These are phyloP conservation scores for Temnothorax rugatulus DNA, from an alignment of 2,888 invertebrate genomes.

Conservation along the genomic window DNA sequence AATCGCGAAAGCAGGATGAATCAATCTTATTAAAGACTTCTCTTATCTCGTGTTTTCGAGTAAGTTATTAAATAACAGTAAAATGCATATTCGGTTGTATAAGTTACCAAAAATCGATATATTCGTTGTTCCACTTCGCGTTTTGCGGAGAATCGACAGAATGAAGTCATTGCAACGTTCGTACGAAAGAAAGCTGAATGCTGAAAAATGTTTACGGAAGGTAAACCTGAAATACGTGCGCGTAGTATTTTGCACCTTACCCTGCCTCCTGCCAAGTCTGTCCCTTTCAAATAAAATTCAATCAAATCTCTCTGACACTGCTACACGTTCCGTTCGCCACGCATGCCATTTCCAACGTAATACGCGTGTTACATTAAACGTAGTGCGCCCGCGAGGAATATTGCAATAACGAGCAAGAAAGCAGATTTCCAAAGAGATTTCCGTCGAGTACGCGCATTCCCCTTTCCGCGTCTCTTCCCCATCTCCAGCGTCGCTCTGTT, in stretches of 20 bases:
- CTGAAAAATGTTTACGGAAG: slow-evolving; percentile 17
- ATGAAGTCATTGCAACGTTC: slow-evolving; percentile 7
- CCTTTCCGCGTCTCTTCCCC: slow-evolving; percentile 1
- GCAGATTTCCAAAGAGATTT: slow-evolving; percentile 45
- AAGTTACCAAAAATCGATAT: background rate
- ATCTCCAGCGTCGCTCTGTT: slow-evolving; percentile 23
- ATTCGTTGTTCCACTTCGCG: background rate
- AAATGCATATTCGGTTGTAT: slow-evolving; percentile 3
- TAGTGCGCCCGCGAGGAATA: slow-evolving; percentile 34
- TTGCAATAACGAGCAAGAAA: slow-evolving; percentile 55
- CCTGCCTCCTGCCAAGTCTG: background rate
- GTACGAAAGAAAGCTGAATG: background rate
- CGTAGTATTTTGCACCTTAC: background rate
- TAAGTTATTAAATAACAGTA: background rate
- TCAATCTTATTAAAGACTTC: background rate
- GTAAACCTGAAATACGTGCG: slow-evolving; percentile 12
- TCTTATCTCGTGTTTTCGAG: background rate
- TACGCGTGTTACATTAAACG: slow-evolving; percentile 56
- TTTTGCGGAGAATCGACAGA: background rate
- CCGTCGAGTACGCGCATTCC: slow-evolving; percentile 30
- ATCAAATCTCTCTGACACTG: slow-evolving; percentile 17
- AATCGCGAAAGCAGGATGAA: background rate
- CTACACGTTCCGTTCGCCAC: background rate
- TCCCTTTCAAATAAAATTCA: slow-evolving; percentile 25
- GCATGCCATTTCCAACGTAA: slow-evolving; percentile 30